Evolutionary conservation across 1,140 invertebrate genomes (phyloP).

Genomic region (Euwallacea fornicatus): DNA sequence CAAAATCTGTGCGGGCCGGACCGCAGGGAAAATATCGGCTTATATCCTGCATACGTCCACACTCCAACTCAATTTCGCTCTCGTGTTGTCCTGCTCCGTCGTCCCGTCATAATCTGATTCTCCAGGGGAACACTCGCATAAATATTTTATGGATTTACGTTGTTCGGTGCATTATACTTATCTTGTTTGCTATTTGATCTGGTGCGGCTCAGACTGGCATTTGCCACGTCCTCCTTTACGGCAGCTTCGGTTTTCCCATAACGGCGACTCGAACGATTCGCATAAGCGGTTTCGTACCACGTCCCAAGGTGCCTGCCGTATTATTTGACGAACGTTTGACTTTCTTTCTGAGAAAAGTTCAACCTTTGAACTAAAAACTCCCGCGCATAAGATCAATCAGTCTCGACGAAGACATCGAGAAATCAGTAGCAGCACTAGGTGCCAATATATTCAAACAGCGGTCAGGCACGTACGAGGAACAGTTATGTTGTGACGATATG

Average conservation of each 20-base stretch:
- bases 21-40: constrained; percentile 39
- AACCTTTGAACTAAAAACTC: background rate
- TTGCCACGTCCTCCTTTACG: constrained; percentile 24
- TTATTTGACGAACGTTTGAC: too few species aligned
- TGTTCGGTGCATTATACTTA: constrained; percentile 54
- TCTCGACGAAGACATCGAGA: constrained; percentile 10
- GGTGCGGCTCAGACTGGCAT: constrained; percentile 38
- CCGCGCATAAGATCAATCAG: constrained; percentile 4
- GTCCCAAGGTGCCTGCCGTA: too few species aligned
- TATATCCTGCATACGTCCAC: constrained; percentile 38
- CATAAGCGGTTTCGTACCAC: constrained; percentile 2
- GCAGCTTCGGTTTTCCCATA: constrained; percentile 38
- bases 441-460: constrained; percentile 24
- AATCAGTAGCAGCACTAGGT: constrained; percentile 11
- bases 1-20: constrained; percentile 28
- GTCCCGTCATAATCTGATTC: constrained; percentile 53
- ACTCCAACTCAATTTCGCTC: constrained; percentile 33
- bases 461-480: constrained; percentile 18
- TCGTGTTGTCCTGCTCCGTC: constrained; percentile 31
- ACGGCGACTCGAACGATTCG: constrained; percentile 15
- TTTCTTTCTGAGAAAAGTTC: too few species aligned
- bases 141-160: constrained; percentile 56
- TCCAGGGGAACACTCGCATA: constrained; percentile 47
- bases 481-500: constrained; percentile 28
- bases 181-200: constrained; percentile 53